phyloP scores from a whole-genome alignment of 2,113 vertebrate species.

The Rynchops niger region DNA sequence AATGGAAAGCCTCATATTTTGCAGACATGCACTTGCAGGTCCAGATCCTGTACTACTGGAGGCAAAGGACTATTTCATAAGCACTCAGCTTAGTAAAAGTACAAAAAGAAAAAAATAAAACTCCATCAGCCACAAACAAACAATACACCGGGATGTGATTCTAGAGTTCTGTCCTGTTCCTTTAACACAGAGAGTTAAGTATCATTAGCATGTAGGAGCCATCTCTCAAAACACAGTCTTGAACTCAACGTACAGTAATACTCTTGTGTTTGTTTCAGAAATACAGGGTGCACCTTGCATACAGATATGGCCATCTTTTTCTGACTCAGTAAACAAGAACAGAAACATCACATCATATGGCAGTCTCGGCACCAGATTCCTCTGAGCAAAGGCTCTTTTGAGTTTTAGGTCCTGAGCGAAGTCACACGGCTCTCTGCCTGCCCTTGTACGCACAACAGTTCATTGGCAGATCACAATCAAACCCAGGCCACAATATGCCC shows the following conservation, averaged over 20 bases:
- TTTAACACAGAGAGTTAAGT: background rate
- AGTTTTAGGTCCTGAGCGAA: background rate
- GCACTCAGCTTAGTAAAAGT: background rate
- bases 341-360: fast-evolving
- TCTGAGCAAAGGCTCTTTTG: background rate
- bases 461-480: background rate
- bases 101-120: background rate
- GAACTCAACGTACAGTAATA: background rate
- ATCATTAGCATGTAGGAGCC: background rate
- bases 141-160: background rate
- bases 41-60: background rate
- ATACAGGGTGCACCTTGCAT: background rate
- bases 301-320: background rate
- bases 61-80: background rate
- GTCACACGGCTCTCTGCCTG: background rate
- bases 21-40: background rate
- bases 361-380: background rate
- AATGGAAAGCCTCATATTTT: background rate
- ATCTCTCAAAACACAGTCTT: background rate
- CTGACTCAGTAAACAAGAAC: background rate
- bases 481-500: background rate
- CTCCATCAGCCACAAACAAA: background rate
- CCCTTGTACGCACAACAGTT: background rate
- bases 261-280: background rate
- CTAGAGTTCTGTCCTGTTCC: background rate